Evolutionary conservation across 2,888 invertebrate species (phyloP), one percentile per base, ranked within the genome.

Genomic region (Cryptus armator): DNA sequence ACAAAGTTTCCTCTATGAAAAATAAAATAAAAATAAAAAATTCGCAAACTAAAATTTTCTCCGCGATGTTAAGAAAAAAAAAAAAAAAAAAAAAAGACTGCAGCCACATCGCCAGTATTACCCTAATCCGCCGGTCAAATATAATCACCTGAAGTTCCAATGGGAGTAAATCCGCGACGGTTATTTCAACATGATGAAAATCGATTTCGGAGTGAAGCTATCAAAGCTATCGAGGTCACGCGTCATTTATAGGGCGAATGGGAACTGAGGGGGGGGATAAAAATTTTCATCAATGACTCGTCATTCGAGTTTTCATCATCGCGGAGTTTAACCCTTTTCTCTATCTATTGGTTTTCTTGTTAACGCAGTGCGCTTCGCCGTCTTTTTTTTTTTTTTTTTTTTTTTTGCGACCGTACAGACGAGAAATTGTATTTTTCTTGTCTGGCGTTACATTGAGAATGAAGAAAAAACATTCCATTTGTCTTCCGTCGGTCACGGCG

Each of bases 211-310:
- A 59, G 59, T 59, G 59, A 32, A 29, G 59, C 59, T 59, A 59
- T 59, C 59, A 59, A 59, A 59, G 59, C 29, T 29, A 59, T 59
- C 59, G 59, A 59, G 59, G 59, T 59, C 59, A 59, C 59, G 59
- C 59, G 29, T 29, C 14, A 29, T 59, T 59, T 59, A 29, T 32
- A 59, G 59, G 32, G 59, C 59, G 14, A 59, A 14, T 7, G 59
- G 5, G 1, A 32, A 32, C 56, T 56, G 16, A 3, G 6, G 37
- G 37, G 37, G 37, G 37, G 3, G 37, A 37, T 37, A 37, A 5
- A 37, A 37, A 7, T 37, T 37, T 37, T 37, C 9, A 37, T 9
- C 37, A 9, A 37, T 37, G 37, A 37, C 37, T 37, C 37, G 37
- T 51, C 51, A 51, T 51, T 51, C n/a, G 14, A n/a, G 5, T 16